A percentile compares a stretch with the other conserved stretches of the same genome.
Evolutionary conservation across 2,113 vertebrate species (phyloP).

Genomic region (Chrysochloris asiatica): DNA sequence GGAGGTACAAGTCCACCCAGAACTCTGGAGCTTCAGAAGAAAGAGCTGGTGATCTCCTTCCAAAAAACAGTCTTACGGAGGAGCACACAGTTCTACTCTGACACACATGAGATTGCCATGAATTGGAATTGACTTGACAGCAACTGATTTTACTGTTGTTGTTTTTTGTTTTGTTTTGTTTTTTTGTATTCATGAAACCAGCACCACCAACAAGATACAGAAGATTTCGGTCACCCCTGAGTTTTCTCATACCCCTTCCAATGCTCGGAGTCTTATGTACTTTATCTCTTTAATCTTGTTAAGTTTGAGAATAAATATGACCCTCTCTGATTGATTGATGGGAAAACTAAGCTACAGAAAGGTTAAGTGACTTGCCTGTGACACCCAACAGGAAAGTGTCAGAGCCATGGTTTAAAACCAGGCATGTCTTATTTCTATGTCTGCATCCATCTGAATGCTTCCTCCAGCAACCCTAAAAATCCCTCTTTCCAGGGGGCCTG

Average conservation of each 20-base stretch:
- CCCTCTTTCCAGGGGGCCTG: not conserved
- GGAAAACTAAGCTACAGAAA: not conserved
- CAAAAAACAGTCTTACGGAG: not conserved
- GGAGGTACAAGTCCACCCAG: not conserved
- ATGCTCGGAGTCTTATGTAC: not conserved
- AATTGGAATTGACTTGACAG: not conserved
- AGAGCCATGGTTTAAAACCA: not conserved
- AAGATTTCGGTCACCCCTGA: too few species aligned
- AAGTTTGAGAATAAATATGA: not conserved
- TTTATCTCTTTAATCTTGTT: not conserved
- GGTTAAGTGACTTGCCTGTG: not conserved
- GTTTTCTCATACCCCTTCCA: not conserved
- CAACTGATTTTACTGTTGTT: too few species aligned
- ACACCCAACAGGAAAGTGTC: not conserved
- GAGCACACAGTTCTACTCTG: not conserved
- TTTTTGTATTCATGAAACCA: not conserved
- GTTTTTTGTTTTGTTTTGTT: too few species aligned
- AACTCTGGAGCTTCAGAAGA: not conserved
- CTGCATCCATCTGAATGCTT: not conserved
- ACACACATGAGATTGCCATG: not conserved
- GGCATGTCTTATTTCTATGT: not conserved
- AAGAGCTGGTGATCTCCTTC: not conserved
- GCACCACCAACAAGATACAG: not conserved
- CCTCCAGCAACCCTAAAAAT: not conserved
- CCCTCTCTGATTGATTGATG: not conserved